Evolutionary conservation across 2,113 vertebrate genomes (phyloP).

Genomic region (Pantherophis guttatus): DNA sequence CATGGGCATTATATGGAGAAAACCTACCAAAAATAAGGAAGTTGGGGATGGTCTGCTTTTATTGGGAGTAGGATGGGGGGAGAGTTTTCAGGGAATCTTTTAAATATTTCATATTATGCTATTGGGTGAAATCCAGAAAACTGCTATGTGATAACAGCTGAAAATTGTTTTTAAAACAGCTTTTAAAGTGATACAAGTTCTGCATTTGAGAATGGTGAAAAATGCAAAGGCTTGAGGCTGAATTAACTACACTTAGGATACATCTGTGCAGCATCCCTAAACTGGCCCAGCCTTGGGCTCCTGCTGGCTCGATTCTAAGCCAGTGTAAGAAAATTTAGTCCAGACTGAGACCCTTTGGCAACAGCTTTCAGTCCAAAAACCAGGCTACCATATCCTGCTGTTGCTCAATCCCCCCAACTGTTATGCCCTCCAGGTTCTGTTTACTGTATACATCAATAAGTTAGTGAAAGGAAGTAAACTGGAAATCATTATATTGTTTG

Average conservation of each 20-base stretch:
- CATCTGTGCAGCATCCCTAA: background rate
- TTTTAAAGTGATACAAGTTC: background rate
- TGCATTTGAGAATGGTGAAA: background rate
- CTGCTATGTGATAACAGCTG: background rate
- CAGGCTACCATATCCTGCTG: background rate
- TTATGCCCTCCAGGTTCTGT: background rate
- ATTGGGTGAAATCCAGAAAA: background rate
- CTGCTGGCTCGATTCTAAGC: background rate
- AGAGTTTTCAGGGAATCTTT: background rate
- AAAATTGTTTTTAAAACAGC: background rate
- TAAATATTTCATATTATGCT: conserved; percentile 1
- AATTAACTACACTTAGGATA: background rate
- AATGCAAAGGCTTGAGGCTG: background rate
- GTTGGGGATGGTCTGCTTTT: background rate
- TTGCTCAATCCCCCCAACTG: background rate
- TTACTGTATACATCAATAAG: background rate
- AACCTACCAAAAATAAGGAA: background rate
- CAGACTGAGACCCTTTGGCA: background rate
- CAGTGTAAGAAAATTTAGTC: background rate
- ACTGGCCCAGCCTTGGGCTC: background rate
- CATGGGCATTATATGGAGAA: background rate
- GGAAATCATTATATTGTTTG: background rate
- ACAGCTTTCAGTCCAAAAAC: background rate
- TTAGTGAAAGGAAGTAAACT: background rate
- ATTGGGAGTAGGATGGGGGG: background rate